Conservation (phyloP, 2,888 invertebrate species). For the Lasiommata megera region DNA sequence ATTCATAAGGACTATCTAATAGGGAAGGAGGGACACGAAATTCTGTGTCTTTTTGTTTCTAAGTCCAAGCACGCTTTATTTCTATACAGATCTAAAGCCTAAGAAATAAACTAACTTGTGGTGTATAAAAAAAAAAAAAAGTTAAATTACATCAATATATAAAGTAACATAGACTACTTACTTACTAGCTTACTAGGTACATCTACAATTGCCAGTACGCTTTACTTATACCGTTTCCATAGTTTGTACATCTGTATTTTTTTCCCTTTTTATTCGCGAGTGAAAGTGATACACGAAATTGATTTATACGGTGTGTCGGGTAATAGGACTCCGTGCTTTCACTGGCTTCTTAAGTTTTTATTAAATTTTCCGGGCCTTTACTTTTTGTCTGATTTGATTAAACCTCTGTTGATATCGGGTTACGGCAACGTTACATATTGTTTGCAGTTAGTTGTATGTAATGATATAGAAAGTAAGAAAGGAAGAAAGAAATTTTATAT, state of each 20-base stretch:
- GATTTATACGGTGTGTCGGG: constrained; percentile 33
- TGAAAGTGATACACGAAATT: constrained; percentile 57
- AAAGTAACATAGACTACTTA: no score
- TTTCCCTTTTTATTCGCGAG: constrained; percentile 42
- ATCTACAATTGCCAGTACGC: background rate
- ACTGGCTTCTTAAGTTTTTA: constrained; percentile 39
- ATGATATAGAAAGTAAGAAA: no score
- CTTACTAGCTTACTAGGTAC: no score
- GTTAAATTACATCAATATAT: no score
- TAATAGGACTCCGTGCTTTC: constrained; percentile 32
- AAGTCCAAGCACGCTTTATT: no score
- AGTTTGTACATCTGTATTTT: constrained; percentile 28
- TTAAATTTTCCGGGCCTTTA: constrained; percentile 37
- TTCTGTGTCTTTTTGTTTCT: no score
- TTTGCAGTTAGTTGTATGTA: background rate
- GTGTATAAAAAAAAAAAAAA: no score
- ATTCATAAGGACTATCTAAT: no score
- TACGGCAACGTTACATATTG: constrained; percentile 4
- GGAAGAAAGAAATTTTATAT: no score
- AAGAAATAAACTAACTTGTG: no score
- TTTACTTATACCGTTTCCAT: constrained; percentile 23
- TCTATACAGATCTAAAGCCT: no score
- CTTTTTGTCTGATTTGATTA: constrained; percentile 33
- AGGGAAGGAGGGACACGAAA: no score
- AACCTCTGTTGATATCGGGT: constrained; percentile 24